Percentiles rank a stretch among this genome's conserved stretches.
Conservation (phyloP, 2,888 invertebrate genomes). For the Amorpha juglandis region DNA sequence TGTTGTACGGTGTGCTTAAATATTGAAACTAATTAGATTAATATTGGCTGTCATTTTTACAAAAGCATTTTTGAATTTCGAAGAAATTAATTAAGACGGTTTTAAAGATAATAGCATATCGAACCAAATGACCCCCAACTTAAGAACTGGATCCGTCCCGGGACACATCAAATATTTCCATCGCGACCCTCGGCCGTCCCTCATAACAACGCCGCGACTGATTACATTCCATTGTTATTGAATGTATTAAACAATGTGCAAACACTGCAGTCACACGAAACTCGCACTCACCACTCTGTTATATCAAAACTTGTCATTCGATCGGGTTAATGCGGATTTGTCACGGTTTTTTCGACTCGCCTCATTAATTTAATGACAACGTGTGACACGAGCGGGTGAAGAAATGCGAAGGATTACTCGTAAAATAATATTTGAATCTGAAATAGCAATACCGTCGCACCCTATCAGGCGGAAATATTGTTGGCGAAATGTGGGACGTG, state of each 20-base stretch:
- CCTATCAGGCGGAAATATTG: background rate
- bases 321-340: conserved; percentile 20
- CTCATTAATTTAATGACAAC: background rate
- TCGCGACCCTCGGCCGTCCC: conserved; percentile 66
- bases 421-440: too few relatives aligned
- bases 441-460: background rate
- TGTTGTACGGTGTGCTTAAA: too few relatives aligned
- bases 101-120: too few relatives aligned
- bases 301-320: conserved; percentile 17
- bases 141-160: conserved; percentile 6
- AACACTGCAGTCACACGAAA: conserved; percentile 54
- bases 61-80: too few relatives aligned
- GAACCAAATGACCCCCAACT: background rate
- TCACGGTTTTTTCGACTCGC: background rate
- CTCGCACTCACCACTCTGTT: conserved; percentile 5
- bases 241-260: conserved; percentile 65
- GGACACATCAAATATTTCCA: conserved; percentile 61
- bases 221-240: conserved; percentile 77
- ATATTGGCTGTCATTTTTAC: too few relatives aligned
- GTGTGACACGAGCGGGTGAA: background rate
- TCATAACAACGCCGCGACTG: conserved; percentile 64
- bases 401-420: background rate
- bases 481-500: background rate
- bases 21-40: too few relatives aligned
- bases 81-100: too few relatives aligned